Evolutionary conservation across 2,888 invertebrate genomes (phyloP), one percentile per base, ranked within the genome.

Genomic region (Agriotes lineatus): DNA sequence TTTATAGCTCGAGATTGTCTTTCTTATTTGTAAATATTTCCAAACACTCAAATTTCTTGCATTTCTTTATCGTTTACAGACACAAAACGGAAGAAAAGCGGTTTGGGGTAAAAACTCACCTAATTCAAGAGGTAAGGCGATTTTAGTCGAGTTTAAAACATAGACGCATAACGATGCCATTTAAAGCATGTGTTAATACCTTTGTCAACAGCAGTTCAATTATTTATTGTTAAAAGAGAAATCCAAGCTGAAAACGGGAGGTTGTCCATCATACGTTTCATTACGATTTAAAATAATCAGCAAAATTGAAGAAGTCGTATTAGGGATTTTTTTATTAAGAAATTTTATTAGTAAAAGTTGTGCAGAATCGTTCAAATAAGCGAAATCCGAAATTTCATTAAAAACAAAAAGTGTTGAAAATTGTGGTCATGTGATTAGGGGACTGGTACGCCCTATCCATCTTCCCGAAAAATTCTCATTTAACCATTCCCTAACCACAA

Each of bases 31-130:
- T 39, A 39, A 39, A 39, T 16, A 39, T 39, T 5, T 39, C 14
- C 39, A 39, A 39, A 39, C 39, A 39, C 39, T 39, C 39, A 39
- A 39, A 39, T 39, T 39, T 39, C 12, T 39, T 39, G 12, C 1
- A 39, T 39, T 39, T 39, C 39, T 39, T 39, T 39, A 39, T 39
- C 14, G n/a, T n/a, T n/a, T n/a, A n/a, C n/a, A n/a, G n/a, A n/a
- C n/a, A n/a, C n/a, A n/a, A n/a, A n/a, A n/a, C n/a, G n/a, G n/a
- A n/a, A n/a, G n/a, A n/a, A n/a, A n/a, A n/a, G n/a, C n/a, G 30
- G 30, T 30, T 30, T 30, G 30, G 30, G 30, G 30, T 30, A 30
- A 30, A 30, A 30, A 30, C 30, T 30, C 30, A 30, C 9, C 30
- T 30, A 30, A 30, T 30, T 30, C 30, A 30, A 30, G 30, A 30